These are phyloP conservation scores for Seira musarum DNA, from an alignment of 2,888 invertebrate genomes.

Conservation along the genomic window DNA sequence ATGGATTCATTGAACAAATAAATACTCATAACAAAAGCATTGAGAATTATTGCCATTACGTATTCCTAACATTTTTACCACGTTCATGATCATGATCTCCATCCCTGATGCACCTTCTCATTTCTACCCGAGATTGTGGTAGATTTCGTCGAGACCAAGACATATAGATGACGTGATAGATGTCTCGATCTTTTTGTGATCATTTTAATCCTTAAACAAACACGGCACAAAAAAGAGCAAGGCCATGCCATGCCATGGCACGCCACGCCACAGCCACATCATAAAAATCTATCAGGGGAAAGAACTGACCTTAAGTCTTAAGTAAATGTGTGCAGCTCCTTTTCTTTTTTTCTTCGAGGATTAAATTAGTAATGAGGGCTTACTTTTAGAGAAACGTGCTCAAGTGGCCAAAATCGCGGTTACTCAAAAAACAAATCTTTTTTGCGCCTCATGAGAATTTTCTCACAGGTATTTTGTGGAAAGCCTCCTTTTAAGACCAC, in stretches of 20 bases:
- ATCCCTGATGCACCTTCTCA: no score
- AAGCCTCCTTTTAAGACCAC: constrained; percentile 1
- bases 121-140: no score
- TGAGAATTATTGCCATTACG: constrained; percentile 32
- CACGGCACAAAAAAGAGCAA: constrained; percentile 30
- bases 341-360: not conserved
- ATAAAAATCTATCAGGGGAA: not conserved
- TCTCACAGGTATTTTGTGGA: constrained; percentile 44
- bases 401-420: constrained; percentile 36
- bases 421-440: not conserved
- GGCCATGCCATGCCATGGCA: constrained; percentile 31
- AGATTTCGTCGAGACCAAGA: not conserved
- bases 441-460: constrained; percentile 17
- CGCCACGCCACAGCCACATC: no score
- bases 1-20: constrained; percentile 48
- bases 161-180: constrained; percentile 24
- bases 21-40: constrained; percentile 36
- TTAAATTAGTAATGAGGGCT: constrained; percentile 43
- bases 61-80: not conserved
- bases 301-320: constrained; percentile 42
- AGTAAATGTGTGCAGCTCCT: not conserved
- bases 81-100: no score
- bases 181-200: constrained; percentile 45
- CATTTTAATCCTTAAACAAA: constrained; percentile 59
- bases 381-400: constrained; percentile 35